These are phyloP conservation scores for Rugalucina vietnamica DNA, from an alignment of 2,888 invertebrate genomes.

Conservation along the genomic window DNA sequence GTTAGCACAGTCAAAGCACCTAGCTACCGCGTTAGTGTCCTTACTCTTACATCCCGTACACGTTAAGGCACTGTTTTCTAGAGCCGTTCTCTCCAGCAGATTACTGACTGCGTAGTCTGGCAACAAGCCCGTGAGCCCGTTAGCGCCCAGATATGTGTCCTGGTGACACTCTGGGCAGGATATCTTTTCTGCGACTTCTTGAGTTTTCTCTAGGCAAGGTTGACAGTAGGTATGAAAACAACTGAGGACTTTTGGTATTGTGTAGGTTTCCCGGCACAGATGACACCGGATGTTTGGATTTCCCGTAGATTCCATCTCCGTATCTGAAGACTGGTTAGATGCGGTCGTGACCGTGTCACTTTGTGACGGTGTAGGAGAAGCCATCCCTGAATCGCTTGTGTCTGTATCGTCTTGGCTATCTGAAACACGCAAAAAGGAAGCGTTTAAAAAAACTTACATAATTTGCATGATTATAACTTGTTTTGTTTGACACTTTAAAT, in stretches of 20 bases:
- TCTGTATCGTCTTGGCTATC: constrained; percentile 48
- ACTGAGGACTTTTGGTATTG: constrained; percentile 81
- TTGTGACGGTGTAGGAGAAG: constrained; percentile 81
- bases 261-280: constrained; percentile 90
- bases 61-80: constrained; percentile 84
- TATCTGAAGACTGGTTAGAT: constrained; percentile 80
- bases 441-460: too few species aligned
- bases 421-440: too few species aligned
- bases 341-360: constrained; percentile 79
- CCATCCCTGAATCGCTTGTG: constrained; percentile 69
- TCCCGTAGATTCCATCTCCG: constrained; percentile 73
- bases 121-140: constrained; percentile 88
- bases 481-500: too few species aligned
- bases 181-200: constrained; percentile 88
- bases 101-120: constrained; percentile 87
- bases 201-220: constrained; percentile 89
- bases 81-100: constrained; percentile 82
- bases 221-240: constrained; percentile 92
- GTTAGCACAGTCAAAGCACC: constrained; percentile 98
- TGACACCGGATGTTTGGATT: constrained; percentile 86
- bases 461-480: too few species aligned
- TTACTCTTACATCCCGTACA: constrained; percentile 99
- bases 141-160: constrained; percentile 78
- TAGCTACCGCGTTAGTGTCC: constrained; percentile 96
- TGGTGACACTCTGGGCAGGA: constrained; percentile 89